Base-by-base conservation (phyloP, 92 coral and sea anemone genomes). In the Porites rus region DNA sequence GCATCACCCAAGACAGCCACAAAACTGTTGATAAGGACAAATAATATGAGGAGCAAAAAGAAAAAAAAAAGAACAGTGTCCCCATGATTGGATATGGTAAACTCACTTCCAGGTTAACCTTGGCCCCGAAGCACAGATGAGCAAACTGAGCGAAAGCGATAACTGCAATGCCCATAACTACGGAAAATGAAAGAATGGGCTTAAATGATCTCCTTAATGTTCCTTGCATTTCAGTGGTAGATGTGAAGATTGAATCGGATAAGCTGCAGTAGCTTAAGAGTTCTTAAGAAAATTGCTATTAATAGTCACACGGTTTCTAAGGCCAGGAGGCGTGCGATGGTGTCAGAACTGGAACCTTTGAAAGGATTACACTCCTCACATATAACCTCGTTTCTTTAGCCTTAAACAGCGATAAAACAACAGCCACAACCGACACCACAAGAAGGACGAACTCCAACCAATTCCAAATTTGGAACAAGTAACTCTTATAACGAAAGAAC, bases 111-210 rank as follows among this genome's bases (percentile, higher is more conserved):
- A 69, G 82, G 60, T 31, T 78, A 20, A 88, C 20, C 14, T 78
- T 38, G 11, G 84, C 72, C 18, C 97, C 97, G 24, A 94, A 94
- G 14, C 86, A 77, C 12, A 94, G 93, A 64, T 82, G 74, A 18
- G 95, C 97, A 43, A 94, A 91, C 20, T 92, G 95, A 7, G 92
- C 83, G 88, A 87, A 93, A 18, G 93, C 92, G 14, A 91, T 63
- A 6, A 93, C 65, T 60, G 87, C 80, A 10, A 89, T 83, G 19
- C 87, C 83, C 60, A 92, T 92, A 17, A 94, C 88, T 4, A 94
- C 64, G 68, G 90, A 89, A 85, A 92, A 94, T 0, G 93, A 92
- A 8, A 91, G 80, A 19, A 94, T 82, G 59, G 87, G 81, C 51
- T 86, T 89, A 7, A 90, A 91, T 75, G 93, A 89, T 28, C 80